A percentile compares a stretch with the other conserved stretches of the same genome.
Conservation (phyloP, 2,113 vertebrate species). For the Glareola pratincola region DNA sequence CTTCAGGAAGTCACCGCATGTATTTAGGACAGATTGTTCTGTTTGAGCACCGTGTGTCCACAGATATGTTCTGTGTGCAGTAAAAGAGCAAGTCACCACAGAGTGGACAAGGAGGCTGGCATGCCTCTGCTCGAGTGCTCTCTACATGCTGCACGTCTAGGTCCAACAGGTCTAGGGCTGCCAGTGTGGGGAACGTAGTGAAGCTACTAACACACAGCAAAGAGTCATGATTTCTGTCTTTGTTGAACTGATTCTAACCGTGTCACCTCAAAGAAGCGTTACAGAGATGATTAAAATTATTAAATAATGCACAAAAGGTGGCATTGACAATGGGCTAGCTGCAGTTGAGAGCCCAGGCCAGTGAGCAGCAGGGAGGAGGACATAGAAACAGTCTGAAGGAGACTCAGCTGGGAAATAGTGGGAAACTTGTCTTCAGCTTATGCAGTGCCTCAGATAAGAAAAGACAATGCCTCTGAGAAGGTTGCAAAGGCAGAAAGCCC, state of each 20-base stretch:
- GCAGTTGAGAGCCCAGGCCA: background rate
- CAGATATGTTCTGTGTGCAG: background rate
- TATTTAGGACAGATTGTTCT: background rate
- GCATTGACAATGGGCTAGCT: background rate
- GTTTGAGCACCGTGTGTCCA: background rate
- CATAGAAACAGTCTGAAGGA: background rate
- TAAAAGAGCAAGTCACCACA: background rate
- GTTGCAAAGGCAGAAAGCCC: background rate
- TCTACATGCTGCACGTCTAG: background rate
- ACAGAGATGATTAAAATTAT: background rate
- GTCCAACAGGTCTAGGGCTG: background rate
- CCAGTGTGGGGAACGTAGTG: background rate
- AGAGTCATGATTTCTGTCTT: background rate
- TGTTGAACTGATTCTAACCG: background rate
- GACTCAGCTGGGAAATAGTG: background rate
- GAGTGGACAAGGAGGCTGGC: background rate
- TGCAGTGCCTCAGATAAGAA: background rate
- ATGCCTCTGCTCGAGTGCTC: background rate
- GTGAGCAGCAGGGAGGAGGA: background rate
- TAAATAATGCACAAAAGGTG: background rate
- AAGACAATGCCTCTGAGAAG: background rate
- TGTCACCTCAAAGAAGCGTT: background rate
- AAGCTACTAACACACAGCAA: background rate
- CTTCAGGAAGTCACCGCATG: background rate
- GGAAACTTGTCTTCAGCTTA: background rate